A percentile compares a stretch with the other conserved stretches of the same genome.
Evolutionary conservation across 2,113 vertebrate genomes (phyloP).

Genomic region (Entomyzon cyanotis): DNA sequence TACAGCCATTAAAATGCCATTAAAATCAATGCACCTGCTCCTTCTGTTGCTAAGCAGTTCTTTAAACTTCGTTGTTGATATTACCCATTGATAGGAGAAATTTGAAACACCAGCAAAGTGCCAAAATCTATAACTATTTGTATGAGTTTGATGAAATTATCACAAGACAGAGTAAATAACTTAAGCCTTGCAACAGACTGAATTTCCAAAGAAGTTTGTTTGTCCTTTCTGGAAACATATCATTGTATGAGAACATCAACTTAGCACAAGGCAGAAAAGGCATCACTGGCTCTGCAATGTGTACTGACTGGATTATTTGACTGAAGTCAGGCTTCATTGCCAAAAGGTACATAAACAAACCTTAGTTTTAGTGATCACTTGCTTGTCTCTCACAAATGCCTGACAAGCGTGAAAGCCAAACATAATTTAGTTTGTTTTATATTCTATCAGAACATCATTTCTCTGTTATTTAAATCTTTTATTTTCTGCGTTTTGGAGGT

Average conservation of each 20-base stretch:
- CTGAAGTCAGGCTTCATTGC: constrained; percentile 12
- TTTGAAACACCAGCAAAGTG: neutral
- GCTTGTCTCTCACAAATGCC: constrained; percentile 4
- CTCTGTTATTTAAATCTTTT: neutral
- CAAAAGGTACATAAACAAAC: constrained; percentile 54
- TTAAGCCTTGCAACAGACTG: neutral
- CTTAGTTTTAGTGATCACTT: neutral
- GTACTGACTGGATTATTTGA: neutral
- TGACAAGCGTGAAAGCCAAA: neutral
- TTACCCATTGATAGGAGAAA: neutral
- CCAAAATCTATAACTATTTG: neutral
- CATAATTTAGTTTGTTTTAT: neutral
- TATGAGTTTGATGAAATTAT: neutral
- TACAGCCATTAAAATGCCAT: neutral
- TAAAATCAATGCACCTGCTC: neutral
- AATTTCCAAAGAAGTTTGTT: neutral
- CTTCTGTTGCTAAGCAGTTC: neutral
- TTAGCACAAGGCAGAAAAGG: constrained; percentile 15
- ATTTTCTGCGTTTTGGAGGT: neutral
- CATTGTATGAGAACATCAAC: neutral
- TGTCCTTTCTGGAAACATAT: constrained; percentile 10
- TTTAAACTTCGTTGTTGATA: neutral
- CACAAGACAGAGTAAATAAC: neutral
- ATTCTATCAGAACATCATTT: neutral
- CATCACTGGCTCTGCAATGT: neutral